A percentile compares a stretch with the other conserved stretches of the same genome.
These are phyloP conservation scores for Stenodema calcarata DNA, from an alignment of 2,888 invertebrate species.

Conservation along the genomic window DNA sequence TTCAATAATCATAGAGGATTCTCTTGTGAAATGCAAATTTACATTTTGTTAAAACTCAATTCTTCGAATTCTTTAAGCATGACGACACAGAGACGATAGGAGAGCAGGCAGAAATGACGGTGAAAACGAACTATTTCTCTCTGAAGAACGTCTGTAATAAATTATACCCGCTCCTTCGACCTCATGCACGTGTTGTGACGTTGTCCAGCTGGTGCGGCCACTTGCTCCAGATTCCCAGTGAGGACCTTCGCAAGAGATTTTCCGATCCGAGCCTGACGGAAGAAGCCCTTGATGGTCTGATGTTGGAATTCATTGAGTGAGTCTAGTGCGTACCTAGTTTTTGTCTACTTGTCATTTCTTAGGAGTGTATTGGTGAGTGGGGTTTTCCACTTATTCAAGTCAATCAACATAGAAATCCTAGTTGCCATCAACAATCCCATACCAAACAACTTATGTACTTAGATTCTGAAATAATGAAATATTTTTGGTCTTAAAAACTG, in stretches of 20 bases:
- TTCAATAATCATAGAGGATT: no score
- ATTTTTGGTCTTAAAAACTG: no score
- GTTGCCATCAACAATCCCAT: no score
- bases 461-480: no score
- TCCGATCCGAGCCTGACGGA: constrained; percentile 57
- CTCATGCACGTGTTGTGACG: constrained; percentile 77
- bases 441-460: no score
- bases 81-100: constrained; percentile 69
- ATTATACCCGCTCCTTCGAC: constrained; percentile 75
- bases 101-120: constrained; percentile 73
- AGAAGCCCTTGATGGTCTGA: constrained; percentile 57
- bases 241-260: constrained; percentile 58
- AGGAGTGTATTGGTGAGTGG: no score
- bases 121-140: constrained; percentile 74
- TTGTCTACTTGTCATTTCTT: no score
- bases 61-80: constrained; percentile 57
- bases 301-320: constrained; percentile 53
- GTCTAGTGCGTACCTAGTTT: background rate
- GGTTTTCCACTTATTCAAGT: no score
- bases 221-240: constrained; percentile 68
- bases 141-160: constrained; percentile 70
- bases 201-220: constrained; percentile 75
- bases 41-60: no score
- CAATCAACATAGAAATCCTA: no score
- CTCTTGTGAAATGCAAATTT: no score